Evolutionary conservation across 2,113 vertebrate genomes (phyloP).

Genomic region (Promerops cafer): DNA sequence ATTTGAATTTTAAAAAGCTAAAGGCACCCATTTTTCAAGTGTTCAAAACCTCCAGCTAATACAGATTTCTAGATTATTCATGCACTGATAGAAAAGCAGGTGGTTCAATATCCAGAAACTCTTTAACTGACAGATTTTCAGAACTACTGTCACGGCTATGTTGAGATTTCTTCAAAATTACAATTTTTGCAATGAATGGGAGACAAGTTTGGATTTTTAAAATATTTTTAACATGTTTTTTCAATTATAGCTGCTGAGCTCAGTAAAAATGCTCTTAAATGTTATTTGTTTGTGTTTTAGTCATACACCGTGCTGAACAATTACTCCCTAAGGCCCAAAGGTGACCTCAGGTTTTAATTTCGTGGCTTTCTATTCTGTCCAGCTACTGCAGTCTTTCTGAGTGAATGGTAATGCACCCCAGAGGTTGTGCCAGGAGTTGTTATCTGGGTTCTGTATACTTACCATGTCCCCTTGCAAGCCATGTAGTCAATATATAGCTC

Average conservation of each 20-base stretch:
- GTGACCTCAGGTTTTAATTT: neutral
- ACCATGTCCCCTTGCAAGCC: neutral
- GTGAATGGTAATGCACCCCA: neutral
- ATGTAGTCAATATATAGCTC: neutral
- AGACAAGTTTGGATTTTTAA: neutral
- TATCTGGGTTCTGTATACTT: neutral
- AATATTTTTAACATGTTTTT: neutral
- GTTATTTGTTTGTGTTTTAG: neutral
- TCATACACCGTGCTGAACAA: neutral
- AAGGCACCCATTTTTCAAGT: neutral
- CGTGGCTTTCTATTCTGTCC: neutral
- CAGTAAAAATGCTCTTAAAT: neutral
- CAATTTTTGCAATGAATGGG: neutral
- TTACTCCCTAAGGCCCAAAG: neutral
- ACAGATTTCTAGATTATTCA: neutral
- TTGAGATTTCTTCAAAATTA: neutral
- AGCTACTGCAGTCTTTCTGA: neutral
- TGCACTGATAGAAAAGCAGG: neutral
- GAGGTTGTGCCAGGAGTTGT: accelerated
- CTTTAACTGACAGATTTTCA: neutral
- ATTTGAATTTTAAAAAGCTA: neutral
- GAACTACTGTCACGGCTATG: neutral
- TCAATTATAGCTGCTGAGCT: neutral
- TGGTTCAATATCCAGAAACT: neutral
- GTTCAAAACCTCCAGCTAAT: neutral